Evolutionary conservation across 2,888 invertebrate genomes (phyloP), one percentile per base, ranked within the genome.

Genomic region (Ectemnius continuus): DNA sequence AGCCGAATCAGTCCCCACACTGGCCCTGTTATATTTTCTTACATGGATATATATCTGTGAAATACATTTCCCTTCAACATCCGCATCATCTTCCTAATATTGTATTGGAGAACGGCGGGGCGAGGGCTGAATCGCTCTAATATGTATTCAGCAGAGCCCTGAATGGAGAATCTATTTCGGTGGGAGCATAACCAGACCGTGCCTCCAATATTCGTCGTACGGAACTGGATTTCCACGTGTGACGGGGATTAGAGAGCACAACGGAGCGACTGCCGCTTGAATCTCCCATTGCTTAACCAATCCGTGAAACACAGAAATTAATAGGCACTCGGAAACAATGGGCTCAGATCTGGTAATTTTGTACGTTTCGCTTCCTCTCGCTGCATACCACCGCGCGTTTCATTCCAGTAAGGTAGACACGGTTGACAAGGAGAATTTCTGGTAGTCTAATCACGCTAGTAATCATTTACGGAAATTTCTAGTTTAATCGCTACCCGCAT

Each of bases 81-180:
- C 71, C 70, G 76, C 79, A 83, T 80, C 81, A 77, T 76, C 81
- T 79, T 81, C 76, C 86, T 86, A 87, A 87, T 88, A 84, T 81
- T 82, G 84, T 83, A 87, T 87, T 88, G 86, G 2, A 84, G 36
- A 36, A 81, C 81, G 83, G 83, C 85, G 80, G 79, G 81, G 72
- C 72, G 82, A 80, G 46, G 70, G 58, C 72, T 84, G 86, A 87
- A 86, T 86, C 85, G 86, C 83, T 84, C 80, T 83, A 85, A 85
- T 80, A 83, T 81, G 83, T 81, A 85, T 85, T 84, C 84, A 84
- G 80, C 83, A 75, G 78, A 77, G 76, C 74, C 78, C 73, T 82
- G 85, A 85, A 85, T 85, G 80, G 84, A 75, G 80, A 83, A 83
- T 84, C 85, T 84, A 83, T 86, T 82, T 82, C 74, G 69, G 67